These are phyloP conservation scores for Amblyopsis rosae DNA, from an alignment of 2,113 vertebrate species.

Conservation along the genomic window DNA sequence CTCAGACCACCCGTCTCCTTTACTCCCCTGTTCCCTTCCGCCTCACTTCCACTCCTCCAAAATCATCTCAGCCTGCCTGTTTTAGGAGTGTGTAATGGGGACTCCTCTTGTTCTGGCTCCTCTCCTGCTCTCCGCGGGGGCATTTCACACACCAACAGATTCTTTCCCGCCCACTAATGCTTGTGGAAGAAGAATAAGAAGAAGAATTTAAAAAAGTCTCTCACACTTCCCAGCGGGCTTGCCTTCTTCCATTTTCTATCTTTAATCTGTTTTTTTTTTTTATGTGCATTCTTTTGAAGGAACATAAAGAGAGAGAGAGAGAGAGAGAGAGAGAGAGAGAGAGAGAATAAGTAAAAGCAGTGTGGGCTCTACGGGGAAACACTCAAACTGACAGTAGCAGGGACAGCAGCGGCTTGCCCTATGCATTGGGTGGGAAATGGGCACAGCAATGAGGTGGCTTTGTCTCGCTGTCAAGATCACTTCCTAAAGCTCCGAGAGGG, in stretches of 20 bases:
- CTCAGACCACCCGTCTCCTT: slow-evolving; percentile 37
- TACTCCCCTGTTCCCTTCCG: slow-evolving; percentile 6
- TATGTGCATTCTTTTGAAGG: too few relatives aligned
- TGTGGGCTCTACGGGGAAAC: too few relatives aligned
- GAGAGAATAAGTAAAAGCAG: neutral
- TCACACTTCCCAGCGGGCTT: slow-evolving; percentile 7
- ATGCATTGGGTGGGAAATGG: neutral
- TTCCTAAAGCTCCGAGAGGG: slow-evolving; percentile 16
- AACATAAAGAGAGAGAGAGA: neutral
- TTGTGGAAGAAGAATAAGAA: neutral
- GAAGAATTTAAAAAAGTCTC: neutral
- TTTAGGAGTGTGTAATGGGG: slow-evolving; percentile 40
- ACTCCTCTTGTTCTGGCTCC: slow-evolving; percentile 23
- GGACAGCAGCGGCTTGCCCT: too few relatives aligned
- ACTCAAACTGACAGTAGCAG: too few relatives aligned
- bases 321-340: neutral
- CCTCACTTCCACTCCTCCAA: slow-evolving; percentile 30
- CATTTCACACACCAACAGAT: slow-evolving; percentile 42
- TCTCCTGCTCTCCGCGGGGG: slow-evolving; percentile 28
- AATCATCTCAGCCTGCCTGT: slow-evolving; percentile 36
- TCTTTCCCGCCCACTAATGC: slow-evolving; percentile 28
- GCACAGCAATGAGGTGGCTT: slow-evolving; percentile 46
- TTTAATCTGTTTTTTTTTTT: neutral
- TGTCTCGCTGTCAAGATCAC: slow-evolving; percentile 43
- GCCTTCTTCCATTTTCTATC: neutral